These are phyloP conservation scores for Ceryle rudis DNA, from an alignment of 2,797 vertebrate genomes.

Conservation along the genomic window DNA sequence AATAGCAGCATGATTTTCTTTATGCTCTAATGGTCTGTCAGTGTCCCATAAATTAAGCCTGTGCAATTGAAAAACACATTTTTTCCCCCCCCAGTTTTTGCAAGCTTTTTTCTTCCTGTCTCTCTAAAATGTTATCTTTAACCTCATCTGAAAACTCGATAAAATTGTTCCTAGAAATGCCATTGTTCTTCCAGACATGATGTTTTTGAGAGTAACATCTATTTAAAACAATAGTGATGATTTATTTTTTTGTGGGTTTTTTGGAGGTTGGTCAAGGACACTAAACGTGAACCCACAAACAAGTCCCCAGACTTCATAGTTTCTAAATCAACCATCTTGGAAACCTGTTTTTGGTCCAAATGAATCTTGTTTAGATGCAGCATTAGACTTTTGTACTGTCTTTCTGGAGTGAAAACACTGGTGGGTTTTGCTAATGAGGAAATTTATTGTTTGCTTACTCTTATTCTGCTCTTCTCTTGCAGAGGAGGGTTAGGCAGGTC, in stretches of 20 bases:
- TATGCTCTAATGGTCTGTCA: background rate
- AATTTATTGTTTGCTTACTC: background rate
- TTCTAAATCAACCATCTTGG: background rate
- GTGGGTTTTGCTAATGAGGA: background rate
- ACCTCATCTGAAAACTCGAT: background rate
- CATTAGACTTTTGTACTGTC: background rate
- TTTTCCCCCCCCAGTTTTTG: background rate
- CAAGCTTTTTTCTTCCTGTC: background rate
- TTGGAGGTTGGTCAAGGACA: background rate
- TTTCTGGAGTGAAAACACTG: background rate
- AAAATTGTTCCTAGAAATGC: background rate
- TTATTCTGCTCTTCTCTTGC: background rate
- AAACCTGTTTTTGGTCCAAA: background rate
- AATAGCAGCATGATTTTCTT: background rate
- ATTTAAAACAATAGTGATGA: background rate
- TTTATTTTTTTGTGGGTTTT: background rate
- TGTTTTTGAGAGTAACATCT: background rate
- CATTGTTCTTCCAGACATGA: background rate
- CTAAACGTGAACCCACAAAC: background rate
- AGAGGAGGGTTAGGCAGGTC: background rate
- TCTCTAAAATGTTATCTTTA: background rate
- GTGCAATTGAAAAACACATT: rapidly evolving
- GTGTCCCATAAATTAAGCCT: background rate
- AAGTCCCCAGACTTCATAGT: background rate
- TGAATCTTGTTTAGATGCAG: background rate